A percentile compares a stretch with the other conserved stretches of the same genome.
These are phyloP conservation scores for Enhydra lutris DNA, from an alignment of 2,113 vertebrate genomes.

Conservation along the genomic window DNA sequence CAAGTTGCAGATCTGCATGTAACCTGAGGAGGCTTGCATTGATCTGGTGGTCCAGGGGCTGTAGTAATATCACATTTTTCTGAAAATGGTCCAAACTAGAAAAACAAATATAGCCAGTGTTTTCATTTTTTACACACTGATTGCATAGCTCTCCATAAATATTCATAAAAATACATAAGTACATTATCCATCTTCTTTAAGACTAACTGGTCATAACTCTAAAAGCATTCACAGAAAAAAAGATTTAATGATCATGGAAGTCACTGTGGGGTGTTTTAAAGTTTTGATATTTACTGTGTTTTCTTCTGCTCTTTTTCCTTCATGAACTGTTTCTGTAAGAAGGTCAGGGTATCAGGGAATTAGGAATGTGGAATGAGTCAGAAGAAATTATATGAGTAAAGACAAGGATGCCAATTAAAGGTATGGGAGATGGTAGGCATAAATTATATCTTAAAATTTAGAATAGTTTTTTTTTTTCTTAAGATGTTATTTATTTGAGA, in stretches of 20 bases:
- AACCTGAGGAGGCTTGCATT: slow-evolving; percentile 90
- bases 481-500: not conserved
- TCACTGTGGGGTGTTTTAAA: slow-evolving; percentile 11
- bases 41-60: slow-evolving; percentile 93
- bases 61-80: slow-evolving; percentile 93
- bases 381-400: slow-evolving; percentile 18
- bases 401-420: not conserved
- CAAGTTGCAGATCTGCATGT: slow-evolving; percentile 92
- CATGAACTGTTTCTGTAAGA: not conserved
- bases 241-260: slow-evolving; percentile 4
- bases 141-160: not conserved
- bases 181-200: not conserved
- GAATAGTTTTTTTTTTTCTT: not conserved
- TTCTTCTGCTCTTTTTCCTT: slow-evolving; percentile 10
- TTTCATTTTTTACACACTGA: slow-evolving; percentile 10
- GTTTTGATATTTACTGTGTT: not conserved
- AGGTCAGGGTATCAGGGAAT: not conserved
- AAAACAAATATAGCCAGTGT: slow-evolving; percentile 58
- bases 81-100: slow-evolving; percentile 92
- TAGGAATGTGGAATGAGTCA: not conserved
- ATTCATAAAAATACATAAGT: slow-evolving; percentile 32
- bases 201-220: slow-evolving; percentile 22
- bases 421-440: not conserved
- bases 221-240: slow-evolving; percentile 19
- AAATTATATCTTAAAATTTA: slow-evolving; percentile 24